A percentile compares a stretch with the other conserved stretches of the same genome.
Evolutionary conservation across 92 coral and sea anemone species (phyloP).

Genomic region (Porites divaricata): DNA sequence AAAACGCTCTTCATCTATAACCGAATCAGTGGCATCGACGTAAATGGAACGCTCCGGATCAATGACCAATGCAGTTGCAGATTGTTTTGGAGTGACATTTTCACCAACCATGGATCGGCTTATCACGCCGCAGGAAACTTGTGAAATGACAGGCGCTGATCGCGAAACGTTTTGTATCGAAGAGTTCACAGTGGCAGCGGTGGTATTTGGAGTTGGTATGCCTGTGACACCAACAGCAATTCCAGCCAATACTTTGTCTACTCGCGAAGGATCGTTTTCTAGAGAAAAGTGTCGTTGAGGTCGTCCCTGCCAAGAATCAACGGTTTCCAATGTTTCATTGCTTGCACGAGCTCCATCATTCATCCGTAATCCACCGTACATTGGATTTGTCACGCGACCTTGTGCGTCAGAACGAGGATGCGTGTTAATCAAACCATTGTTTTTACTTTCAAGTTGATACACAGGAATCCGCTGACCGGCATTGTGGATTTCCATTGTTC

Average conservation of each 20-base stretch:
- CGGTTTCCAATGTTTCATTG: background rate
- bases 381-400: background rate
- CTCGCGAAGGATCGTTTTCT: background rate
- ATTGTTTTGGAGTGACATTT: slow-evolving; percentile 7
- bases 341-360: background rate
- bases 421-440: background rate
- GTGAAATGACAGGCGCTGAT: slow-evolving; percentile 18
- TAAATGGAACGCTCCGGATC: slow-evolving; percentile 22
- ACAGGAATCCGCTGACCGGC: background rate
- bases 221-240: background rate
- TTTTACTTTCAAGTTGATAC: background rate
- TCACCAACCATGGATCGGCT: background rate
- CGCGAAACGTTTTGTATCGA: background rate
- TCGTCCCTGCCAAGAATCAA: slow-evolving; percentile 15
- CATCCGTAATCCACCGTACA: background rate
- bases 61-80: slow-evolving; percentile 21
- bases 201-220: background rate
- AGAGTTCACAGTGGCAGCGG: background rate
- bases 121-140: slow-evolving; percentile 14
- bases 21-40: slow-evolving; percentile 35
- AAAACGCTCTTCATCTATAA: background rate
- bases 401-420: background rate
- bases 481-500: background rate
- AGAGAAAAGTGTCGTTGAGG: background rate
- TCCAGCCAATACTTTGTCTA: background rate